A percentile compares a stretch with the other conserved stretches of the same genome.
Conservation (phyloP, 37 sponge, comb jelly and placozoan species). For the Beroe forskalii region DNA sequence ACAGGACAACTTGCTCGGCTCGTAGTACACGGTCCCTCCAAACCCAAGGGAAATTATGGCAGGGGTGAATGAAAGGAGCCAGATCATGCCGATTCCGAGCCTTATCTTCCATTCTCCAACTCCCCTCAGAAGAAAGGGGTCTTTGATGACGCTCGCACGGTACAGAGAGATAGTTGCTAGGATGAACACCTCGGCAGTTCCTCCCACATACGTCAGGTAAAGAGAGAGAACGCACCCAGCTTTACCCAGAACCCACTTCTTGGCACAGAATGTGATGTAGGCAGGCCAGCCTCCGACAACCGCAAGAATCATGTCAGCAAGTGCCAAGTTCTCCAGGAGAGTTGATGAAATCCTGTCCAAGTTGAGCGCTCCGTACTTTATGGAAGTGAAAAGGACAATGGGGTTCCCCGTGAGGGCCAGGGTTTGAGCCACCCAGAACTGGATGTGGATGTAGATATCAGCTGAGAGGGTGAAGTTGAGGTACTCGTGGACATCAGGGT, state of each 20-base stretch:
- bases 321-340: conserved; percentile 6
- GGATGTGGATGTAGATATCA: background rate
- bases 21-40: background rate
- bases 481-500: background rate
- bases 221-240: background rate
- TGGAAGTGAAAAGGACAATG: background rate
- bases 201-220: background rate
- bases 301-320: background rate
- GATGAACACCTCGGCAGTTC: background rate
- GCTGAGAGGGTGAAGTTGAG: background rate
- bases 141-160: background rate
- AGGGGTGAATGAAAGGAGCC: background rate
- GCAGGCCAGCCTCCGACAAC: background rate
- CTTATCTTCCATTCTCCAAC: background rate
- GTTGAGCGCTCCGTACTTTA: background rate
- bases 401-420: background rate
- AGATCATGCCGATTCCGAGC: background rate
- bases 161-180: conserved; percentile 7
- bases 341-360: background rate
- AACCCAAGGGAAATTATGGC: background rate
- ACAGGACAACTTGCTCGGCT: background rate
- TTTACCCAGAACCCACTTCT: conserved; percentile 5
- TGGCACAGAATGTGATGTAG: conserved; percentile 23
- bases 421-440: conserved; percentile 13
- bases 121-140: background rate